Percentiles rank a stretch among this genome's conserved stretches.
phyloP scores from a whole-genome alignment of 2,888 invertebrate genomes.

The Periphyllus acericola region DNA sequence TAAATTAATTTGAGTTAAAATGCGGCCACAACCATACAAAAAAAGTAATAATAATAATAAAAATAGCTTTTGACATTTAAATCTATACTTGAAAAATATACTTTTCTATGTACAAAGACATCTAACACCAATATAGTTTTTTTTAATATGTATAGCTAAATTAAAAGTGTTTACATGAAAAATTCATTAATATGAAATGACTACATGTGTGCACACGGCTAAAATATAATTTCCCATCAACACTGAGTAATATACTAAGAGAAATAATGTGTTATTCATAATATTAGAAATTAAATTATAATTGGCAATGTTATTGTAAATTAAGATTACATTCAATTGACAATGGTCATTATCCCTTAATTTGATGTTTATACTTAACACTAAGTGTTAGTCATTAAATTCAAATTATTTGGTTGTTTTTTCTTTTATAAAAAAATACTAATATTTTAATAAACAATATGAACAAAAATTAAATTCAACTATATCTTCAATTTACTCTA shows the following conservation, averaged over 20 bases:
- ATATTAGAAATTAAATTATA: constrained; percentile 1
- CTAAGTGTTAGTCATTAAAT: constrained; percentile 3
- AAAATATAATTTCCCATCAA: not conserved
- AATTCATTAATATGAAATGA: constrained; percentile 14
- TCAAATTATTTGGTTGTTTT: not conserved
- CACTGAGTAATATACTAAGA: constrained; percentile 4
- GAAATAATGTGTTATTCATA: not conserved
- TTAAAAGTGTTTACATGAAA: not conserved
- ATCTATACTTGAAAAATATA: constrained; percentile 51
- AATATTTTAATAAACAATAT: constrained; percentile 13
- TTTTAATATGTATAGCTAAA: constrained; percentile 11
- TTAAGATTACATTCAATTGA: constrained; percentile 42
- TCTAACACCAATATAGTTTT: constrained; percentile 47
- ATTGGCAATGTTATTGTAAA: constrained; percentile 22
- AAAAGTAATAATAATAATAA: constrained; percentile 3
- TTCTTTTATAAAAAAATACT: constrained; percentile 27
- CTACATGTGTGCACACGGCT: constrained; percentile 16
- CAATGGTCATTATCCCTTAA: constrained; percentile 5
- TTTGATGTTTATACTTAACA: constrained; percentile 34
- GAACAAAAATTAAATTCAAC: constrained; percentile 27
- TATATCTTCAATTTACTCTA: constrained; percentile 9
- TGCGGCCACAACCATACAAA: not conserved
- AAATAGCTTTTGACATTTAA: constrained; percentile 45
- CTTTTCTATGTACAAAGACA: constrained; percentile 41
- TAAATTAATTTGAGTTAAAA: constrained; percentile 24